Base-by-base conservation (phyloP, 1,140 invertebrate genomes). In the Bursaphelenchus mucronatus region DNA sequence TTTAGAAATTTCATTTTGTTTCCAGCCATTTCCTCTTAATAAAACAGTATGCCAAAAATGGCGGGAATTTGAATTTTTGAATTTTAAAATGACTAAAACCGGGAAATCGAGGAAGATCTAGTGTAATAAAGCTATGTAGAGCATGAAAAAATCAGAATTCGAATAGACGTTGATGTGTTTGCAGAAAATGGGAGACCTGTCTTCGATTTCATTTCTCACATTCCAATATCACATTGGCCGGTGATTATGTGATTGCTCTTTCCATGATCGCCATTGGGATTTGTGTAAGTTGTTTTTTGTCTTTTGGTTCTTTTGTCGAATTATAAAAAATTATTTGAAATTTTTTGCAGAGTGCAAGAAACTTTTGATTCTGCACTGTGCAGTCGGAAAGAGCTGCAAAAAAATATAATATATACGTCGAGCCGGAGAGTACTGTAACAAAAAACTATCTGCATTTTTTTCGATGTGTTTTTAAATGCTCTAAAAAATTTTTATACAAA, bases 211-310 rank as follows among this genome's bases (percentile, higher is more conserved):
- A 78, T 53, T 76, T 78, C 50, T 62, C 65, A 17, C 73, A 79
- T 63, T 78, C 70, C 62, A 79, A 79, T 49, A 39, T 79, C n/a
- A 78, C 74, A 15, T 62, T 78, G 13, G 66, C 76, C n/a, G 73
- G 76, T 39, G 76, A 78, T 49, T 78, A 78, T 61, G 63, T 79
- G 17, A 64, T 78, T 39, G 61, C 64, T 8, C 57, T 74, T 8
- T 56, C 77, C 21, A 61, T 79, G 64, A 40, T 75, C 30, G 55
- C 68, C 10, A 76, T 69, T 72, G 19, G 39, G 8, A 44, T 72
- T 43, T 78, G 73, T 47, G 76, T 78, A 66, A 70, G 74, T 68
- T 19, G 17, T 30, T 13, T 17, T 17, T 30, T n/a, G 21, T 13
- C n/a, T 40, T 21, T 11, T 11, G 13, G n/a, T 3, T 11, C 8